These are phyloP conservation scores for Ericerus pela DNA, from an alignment of 1,140 invertebrate genomes.

Conservation along the genomic window DNA sequence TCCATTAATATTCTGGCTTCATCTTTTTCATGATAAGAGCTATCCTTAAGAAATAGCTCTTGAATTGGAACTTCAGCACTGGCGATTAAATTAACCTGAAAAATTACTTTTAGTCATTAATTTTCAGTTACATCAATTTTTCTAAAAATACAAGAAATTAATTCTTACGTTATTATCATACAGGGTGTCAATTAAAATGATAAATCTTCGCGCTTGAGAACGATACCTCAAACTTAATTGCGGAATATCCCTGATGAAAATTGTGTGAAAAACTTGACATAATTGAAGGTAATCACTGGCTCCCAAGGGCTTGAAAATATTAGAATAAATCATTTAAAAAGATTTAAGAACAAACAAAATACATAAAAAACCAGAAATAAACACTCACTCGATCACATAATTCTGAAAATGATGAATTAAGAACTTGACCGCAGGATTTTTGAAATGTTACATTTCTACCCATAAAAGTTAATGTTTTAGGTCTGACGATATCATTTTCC, in stretches of 20 bases:
- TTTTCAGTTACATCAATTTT: background rate
- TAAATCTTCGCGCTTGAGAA: conserved; percentile 82
- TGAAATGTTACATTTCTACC: conserved; percentile 76
- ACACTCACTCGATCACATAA: conserved; percentile 69
- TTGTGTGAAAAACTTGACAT: conserved; percentile 83
- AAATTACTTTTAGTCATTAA: conserved; percentile 15
- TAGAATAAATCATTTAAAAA: background rate
- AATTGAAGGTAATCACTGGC: conserved; percentile 88
- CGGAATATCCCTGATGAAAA: conserved; percentile 82
- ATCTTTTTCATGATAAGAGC: conserved; percentile 1
- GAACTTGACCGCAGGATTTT: conserved; percentile 80
- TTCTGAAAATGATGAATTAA: conserved; percentile 80
- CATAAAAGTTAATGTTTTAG: conserved; percentile 66
- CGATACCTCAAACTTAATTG: conserved; percentile 58
- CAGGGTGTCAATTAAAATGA: conserved; percentile 90
- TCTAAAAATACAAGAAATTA: conserved; percentile 1
- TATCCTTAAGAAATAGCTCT: conserved; percentile 46
- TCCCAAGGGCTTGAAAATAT: conserved; percentile 56
- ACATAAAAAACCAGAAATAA: conserved; percentile 4
- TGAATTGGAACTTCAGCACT: conserved; percentile 59
- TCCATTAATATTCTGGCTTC: background rate
- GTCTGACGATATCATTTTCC: conserved; percentile 77
- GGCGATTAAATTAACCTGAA: conserved; percentile 57
- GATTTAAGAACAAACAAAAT: background rate
- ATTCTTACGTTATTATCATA: conserved; percentile 76